These are phyloP conservation scores for Yoshiicerus persimilis DNA, from an alignment of 1,140 invertebrate genomes.

Conservation along the genomic window DNA sequence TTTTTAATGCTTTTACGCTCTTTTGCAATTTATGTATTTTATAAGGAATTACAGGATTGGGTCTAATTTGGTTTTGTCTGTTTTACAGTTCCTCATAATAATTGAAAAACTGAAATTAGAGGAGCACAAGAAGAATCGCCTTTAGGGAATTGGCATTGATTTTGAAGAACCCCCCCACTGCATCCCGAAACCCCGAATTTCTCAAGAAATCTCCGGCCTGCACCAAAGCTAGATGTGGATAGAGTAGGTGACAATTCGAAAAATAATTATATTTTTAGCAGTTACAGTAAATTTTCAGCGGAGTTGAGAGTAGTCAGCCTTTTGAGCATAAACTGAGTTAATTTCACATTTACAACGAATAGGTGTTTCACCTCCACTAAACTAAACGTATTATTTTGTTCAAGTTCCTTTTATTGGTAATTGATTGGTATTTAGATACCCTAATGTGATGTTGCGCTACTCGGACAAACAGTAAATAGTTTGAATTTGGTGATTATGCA, in stretches of 20 bases:
- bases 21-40: background rate
- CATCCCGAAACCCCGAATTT: background rate
- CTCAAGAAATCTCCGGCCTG: constrained; percentile 8
- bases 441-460: constrained; percentile 3
- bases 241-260: constrained; percentile 8
- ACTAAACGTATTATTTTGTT: background rate
- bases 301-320: constrained; percentile 14
- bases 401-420: background rate
- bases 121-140: background rate
- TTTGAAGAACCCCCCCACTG: background rate
- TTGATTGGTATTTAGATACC: constrained; percentile 8
- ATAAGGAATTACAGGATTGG: background rate
- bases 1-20: background rate
- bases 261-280: constrained; percentile 24
- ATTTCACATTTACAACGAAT: constrained; percentile 18
- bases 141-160: background rate
- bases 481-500: background rate
- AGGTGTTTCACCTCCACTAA: background rate
- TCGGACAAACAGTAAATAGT: background rate
- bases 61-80: background rate
- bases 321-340: background rate
- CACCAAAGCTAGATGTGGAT: constrained; percentile 19
- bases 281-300: background rate
- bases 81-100: background rate
- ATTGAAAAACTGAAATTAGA: background rate